Evolutionary conservation across 2,797 vertebrate genomes (phyloP), one percentile per base, ranked within the genome.

Genomic region (Platyrinchus mystaceus): DNA sequence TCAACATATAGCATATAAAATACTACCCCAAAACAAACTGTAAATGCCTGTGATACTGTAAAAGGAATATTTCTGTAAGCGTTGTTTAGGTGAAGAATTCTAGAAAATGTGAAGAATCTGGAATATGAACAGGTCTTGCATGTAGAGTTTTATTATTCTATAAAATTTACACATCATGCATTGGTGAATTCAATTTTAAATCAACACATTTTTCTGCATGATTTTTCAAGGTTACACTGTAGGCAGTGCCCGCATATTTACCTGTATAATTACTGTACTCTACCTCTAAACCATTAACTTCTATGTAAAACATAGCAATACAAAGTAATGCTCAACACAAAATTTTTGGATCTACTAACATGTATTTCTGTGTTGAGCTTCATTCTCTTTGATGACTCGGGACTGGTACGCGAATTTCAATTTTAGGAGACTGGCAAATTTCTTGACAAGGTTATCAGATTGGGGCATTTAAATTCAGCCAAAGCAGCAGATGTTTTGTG

Each of bases 401-500:
- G 10, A 67, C 28, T 67, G 39, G 46, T 41, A 39, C 0, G 1
- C 22, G 53, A 73, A 69, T 81, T 85, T 86, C 60, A 63, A 2
- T 77, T 85, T 69, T 85, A 89, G 68, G 53, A 0, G 0, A 82
- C 41, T 37, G 26, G 7, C 63, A 36, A 68, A 94, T 85, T 75
- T 87, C 78, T 93, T 16, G 5, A 59, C 76, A 90, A 80, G 74
- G 37, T 95, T 84, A 91, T 92, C 78, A 70, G 66, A 59, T 12
- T 75, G 41, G 50, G 77, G n/a, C 86, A 36, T 64, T 92, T 79
- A 92, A 94, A 95, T 85, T 75, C 67, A 79, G 94, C 64, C 69
- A 90, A 73, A 83, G 80, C 58, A 95, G 58, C 91, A 96, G 87
- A 94, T 79, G 84, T 85, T 87, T 89, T 89, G 34, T 84, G 75